These are phyloP conservation scores for Clostera curtula DNA, from an alignment of 2,888 invertebrate genomes.

Conservation along the genomic window DNA sequence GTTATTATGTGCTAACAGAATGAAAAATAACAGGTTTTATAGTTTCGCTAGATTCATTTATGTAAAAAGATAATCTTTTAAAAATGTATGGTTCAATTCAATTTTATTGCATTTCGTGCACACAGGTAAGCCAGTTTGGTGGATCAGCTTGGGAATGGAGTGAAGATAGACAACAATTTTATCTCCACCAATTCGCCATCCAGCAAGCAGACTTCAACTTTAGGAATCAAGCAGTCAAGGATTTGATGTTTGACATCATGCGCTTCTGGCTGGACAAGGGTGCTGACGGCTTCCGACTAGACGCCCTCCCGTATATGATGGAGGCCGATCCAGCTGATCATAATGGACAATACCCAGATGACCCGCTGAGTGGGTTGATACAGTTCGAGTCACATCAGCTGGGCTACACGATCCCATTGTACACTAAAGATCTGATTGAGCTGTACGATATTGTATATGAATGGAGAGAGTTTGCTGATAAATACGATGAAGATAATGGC, in stretches of 20 bases:
- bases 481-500: constrained; percentile 49
- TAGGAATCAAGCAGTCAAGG: constrained; percentile 70
- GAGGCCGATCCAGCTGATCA: constrained; percentile 63
- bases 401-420: constrained; percentile 74
- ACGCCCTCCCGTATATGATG: constrained; percentile 76
- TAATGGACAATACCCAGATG: constrained; percentile 58
- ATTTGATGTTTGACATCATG: constrained; percentile 76
- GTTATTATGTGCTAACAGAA: too few relatives aligned
- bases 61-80: too few relatives aligned
- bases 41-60: too few relatives aligned
- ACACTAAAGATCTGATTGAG: constrained; percentile 77
- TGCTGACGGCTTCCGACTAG: constrained; percentile 84
- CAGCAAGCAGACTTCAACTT: constrained; percentile 82
- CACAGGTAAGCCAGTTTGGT: constrained; percentile 71
- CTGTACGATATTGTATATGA: constrained; percentile 71
- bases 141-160: constrained; percentile 82
- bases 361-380: constrained; percentile 58
- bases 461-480: constrained; percentile 74
- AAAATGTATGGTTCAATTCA: neutral
- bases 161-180: constrained; percentile 76
- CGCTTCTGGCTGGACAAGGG: constrained; percentile 84
- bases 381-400: constrained; percentile 66
- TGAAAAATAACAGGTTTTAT: too few relatives aligned
- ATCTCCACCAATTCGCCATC: constrained; percentile 79
- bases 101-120: constrained; percentile 2